Conservation (phyloP, 2,888 invertebrate species). For the Abrostola tripartita region DNA sequence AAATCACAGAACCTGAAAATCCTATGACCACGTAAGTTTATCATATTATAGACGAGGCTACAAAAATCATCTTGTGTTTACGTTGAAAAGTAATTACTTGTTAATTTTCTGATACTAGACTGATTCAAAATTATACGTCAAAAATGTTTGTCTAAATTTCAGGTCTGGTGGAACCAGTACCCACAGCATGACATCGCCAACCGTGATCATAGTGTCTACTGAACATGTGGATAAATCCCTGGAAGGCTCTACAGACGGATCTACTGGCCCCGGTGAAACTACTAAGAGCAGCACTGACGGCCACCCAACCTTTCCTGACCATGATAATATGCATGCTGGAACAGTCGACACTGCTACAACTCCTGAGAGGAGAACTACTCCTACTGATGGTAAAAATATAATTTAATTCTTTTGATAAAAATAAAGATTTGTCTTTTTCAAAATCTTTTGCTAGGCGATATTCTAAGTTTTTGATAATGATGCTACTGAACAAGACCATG, state of each 20-base stretch:
- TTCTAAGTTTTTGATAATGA: no score
- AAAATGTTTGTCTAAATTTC: constrained; percentile 24
- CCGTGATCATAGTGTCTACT: constrained; percentile 68
- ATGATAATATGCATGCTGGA: constrained; percentile 82
- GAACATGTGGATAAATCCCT: constrained; percentile 71
- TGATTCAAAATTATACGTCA: no score
- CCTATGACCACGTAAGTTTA: constrained; percentile 86
- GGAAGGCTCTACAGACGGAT: constrained; percentile 69
- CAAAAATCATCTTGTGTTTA: no score
- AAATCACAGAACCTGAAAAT: constrained; percentile 90
- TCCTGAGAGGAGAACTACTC: constrained; percentile 76
- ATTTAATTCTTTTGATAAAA: no score
- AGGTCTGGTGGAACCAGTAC: constrained; percentile 79
- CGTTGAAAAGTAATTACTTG: neutral
- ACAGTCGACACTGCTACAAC: constrained; percentile 71
- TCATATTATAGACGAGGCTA: constrained; percentile 12
- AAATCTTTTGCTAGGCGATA: no score
- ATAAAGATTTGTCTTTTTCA: no score
- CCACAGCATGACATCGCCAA: constrained; percentile 80
- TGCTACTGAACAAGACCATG: no score
- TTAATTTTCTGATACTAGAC: neutral
- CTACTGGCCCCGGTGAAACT: constrained; percentile 55
- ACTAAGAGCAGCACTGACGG: constrained; percentile 59
- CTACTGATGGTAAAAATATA: constrained; percentile 73
- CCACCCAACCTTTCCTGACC: constrained; percentile 74